Evolutionary conservation across 2,888 invertebrate species (phyloP), one percentile per base, ranked within the genome.

Genomic region (Mimas tiliae): DNA sequence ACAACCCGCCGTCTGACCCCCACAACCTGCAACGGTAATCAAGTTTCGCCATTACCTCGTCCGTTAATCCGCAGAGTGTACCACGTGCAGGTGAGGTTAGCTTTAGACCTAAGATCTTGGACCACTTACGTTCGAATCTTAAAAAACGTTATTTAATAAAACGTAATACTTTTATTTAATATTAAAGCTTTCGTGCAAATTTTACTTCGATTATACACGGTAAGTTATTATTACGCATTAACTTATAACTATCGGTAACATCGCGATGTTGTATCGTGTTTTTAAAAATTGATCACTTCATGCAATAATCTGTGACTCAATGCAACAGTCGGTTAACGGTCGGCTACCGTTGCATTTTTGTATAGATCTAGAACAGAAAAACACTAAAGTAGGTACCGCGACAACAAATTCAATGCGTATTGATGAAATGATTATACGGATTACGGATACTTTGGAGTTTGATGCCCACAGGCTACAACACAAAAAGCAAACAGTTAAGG

Each of bases 221-320:
- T 67, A 42, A 58, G 42, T 58, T 58, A 42, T 73, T 72, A 71
- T 74, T 73, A 72, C 69, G 63, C 72, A 76, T 77, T 77, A 79
- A 73, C 69, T 76, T 70, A 74, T 74, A 74, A 74, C 74, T 70
- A 74, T 72, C 63, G 58, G 62, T 66, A 52, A 66, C 47, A 63
- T 34, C 63, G 53, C 34, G 65, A 63, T 66, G 67, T 58, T 65
- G 67, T 72, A 71, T 74, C 74, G 73, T 75, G 74, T 66, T 72
- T 53, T 73, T 62, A 66, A 66, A 67, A 74, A 76, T 74, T 75
- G 69, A 74, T 74, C 65, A 65, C 71, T 69, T 73, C 74, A 74
- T 73, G 75, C 76, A 75, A 77, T 68, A 70, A 52, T 68, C 62
- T 70, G 69, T 72, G 52, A 52, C 47, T 53, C 52, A 73, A 69